Evolutionary conservation across 2,888 invertebrate genomes (phyloP).

Genomic region (Dasypogon diadema): DNA sequence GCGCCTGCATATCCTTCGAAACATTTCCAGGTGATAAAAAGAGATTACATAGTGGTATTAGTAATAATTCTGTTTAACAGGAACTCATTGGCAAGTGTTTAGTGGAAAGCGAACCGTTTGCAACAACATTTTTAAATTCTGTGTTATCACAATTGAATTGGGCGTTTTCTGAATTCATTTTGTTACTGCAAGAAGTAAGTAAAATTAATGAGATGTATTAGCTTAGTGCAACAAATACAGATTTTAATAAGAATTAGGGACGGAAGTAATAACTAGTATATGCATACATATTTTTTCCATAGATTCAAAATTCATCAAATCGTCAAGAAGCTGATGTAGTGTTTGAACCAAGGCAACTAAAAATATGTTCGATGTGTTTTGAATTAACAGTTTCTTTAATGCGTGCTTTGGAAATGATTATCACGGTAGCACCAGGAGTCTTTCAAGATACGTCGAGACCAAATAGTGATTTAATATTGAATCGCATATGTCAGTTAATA

Average conservation of each 20-base stretch:
- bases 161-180: slow-evolving; percentile 89
- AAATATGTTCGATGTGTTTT: slow-evolving; percentile 86
- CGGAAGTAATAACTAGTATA: too few species aligned
- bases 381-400: slow-evolving; percentile 83
- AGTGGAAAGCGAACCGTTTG: slow-evolving; percentile 73
- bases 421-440: slow-evolving; percentile 75
- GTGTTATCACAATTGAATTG: slow-evolving; percentile 86
- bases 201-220: background rate
- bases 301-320: slow-evolving; percentile 76
- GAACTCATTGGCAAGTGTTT: slow-evolving; percentile 75
- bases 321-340: slow-evolving; percentile 71
- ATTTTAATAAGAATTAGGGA: too few species aligned
- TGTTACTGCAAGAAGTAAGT: slow-evolving; percentile 82
- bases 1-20: slow-evolving; percentile 67
- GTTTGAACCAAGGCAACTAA: slow-evolving; percentile 82
- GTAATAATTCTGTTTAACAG: slow-evolving; percentile 65
- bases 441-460: slow-evolving; percentile 75
- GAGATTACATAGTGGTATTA: too few species aligned
- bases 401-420: slow-evolving; percentile 84
- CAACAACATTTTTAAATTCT: slow-evolving; percentile 81
- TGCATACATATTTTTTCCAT: too few species aligned
- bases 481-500: slow-evolving; percentile 78
- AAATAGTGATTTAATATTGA: slow-evolving; percentile 79
- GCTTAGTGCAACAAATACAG: background rate
- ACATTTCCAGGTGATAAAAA: slow-evolving; percentile 62